phyloP scores from a whole-genome alignment of 2,113 vertebrate species.

The Microcebus ravelobensis region DNA sequence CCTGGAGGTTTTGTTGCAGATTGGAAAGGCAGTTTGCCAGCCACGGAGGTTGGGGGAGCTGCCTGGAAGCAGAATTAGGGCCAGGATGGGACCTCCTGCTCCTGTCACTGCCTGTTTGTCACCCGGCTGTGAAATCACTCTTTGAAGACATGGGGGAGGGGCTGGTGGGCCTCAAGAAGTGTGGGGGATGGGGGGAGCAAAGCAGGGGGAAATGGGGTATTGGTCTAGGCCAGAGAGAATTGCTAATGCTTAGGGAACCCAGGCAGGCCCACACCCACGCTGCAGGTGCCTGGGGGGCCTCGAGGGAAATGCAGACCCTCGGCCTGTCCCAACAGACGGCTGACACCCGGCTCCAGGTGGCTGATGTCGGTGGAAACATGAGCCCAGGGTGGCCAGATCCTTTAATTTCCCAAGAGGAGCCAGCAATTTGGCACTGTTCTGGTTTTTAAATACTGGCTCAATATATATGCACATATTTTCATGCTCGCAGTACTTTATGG shows the following conservation, averaged over 20 bases:
- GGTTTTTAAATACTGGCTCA: constrained; percentile 67
- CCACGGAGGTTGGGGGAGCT: accelerated
- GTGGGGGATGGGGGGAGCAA: too few relatives aligned
- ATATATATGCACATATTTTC: constrained; percentile 66
- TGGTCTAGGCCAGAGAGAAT: not conserved
- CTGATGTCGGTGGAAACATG: not conserved
- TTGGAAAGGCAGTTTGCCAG: not conserved
- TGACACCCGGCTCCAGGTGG: constrained; percentile 23
- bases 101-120: not conserved
- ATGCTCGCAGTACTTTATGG: constrained; percentile 40
- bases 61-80: not conserved
- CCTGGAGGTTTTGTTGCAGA: not conserved
- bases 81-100: not conserved
- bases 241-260: not conserved
- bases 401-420: constrained; percentile 49
- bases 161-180: not conserved
- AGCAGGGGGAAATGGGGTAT: not conserved
- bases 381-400: constrained; percentile 36
- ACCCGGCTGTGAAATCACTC: not conserved
- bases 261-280: not conserved
- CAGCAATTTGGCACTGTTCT: constrained; percentile 61
- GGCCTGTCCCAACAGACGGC: not conserved
- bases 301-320: accelerated
- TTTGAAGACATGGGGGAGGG: not conserved
- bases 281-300: not conserved